Base-by-base conservation (phyloP, 2,888 invertebrate genomes). In the Acholoe squamosa region DNA sequence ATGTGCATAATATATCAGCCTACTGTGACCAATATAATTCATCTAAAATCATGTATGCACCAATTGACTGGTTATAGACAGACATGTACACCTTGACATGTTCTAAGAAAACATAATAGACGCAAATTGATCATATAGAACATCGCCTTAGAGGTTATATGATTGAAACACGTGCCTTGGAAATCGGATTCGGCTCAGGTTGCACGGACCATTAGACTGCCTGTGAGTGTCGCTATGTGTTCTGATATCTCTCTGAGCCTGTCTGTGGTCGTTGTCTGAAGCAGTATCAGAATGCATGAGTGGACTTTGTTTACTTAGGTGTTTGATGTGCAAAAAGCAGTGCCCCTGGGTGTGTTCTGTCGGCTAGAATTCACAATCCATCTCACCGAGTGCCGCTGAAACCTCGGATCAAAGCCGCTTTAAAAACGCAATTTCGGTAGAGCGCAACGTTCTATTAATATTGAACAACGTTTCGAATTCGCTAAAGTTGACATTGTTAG, bases 401-500 rank as follows among this genome's bases (percentile, higher is more conserved):
- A 0, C 28, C 3, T 25, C 25, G 25, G 71, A 71, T 71, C 71
- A 71, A 71, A 71, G 71, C 31, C 25, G 0, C n/a, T 25, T 3
- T 71, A 71, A 71, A 28, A 71, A 28, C 25, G 28, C 71, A 28
- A 71, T 71, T n/a, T 71, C 31, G 71, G 28, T 1, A n/a, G 61
- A 25, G 71, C 3, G 14, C 71, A 28, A 28, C 14, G 25, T 25
- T 25, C 71, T 28, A 71, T 71, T 71, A 71, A 25, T 71, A 71
- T 25, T 28, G 71, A 71, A 71, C 71, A 71, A 7, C 71, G 71
- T 71, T 71, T 71, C 14, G n/a, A 71, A 71, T 71, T 71, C 71
- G 71, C 71, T 71, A 71, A 71, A 25, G 71, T 71, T 71, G 71
- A 71, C 71, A 71, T 71, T 71, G 71, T 71, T 71, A 71, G 71